Conservation (phyloP, 1,140 invertebrate species). For the Drosophila biarmipes region DNA sequence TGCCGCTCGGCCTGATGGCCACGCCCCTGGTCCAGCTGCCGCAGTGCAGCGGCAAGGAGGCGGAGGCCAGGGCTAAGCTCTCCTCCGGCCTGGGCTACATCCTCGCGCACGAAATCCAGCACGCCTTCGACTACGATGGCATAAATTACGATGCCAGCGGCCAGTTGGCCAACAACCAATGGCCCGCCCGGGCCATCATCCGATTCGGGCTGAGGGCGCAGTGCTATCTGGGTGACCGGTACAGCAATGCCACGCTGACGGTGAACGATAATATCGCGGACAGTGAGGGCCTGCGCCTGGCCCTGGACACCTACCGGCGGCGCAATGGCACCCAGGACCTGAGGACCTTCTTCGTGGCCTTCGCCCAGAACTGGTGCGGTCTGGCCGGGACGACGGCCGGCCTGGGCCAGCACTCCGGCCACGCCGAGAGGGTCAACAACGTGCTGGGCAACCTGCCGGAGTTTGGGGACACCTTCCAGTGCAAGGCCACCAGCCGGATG, state of each 20-base stretch:
- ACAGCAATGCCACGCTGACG: slow-evolving; percentile 59
- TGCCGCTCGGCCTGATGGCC: slow-evolving; percentile 70
- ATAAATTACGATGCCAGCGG: slow-evolving; percentile 74
- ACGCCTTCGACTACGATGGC: slow-evolving; percentile 79
- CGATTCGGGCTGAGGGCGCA: slow-evolving; percentile 53
- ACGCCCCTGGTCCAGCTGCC: slow-evolving; percentile 30
- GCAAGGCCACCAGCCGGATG: slow-evolving; percentile 57
- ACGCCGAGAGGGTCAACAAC: slow-evolving; percentile 74
- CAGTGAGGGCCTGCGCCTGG: slow-evolving; percentile 70
- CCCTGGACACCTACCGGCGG: slow-evolving; percentile 48
- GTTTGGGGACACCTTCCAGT: slow-evolving; percentile 63
- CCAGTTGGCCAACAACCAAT: slow-evolving; percentile 47
- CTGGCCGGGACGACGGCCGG: neutral
- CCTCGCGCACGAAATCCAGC: slow-evolving; percentile 72
- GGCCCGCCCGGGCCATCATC: slow-evolving; percentile 67
- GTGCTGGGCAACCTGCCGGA: slow-evolving; percentile 73
- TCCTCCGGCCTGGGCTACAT: slow-evolving; percentile 65
- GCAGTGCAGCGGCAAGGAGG: neutral
- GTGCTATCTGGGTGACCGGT: slow-evolving; percentile 62
- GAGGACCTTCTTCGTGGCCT: slow-evolving; percentile 67
- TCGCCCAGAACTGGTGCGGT: slow-evolving; percentile 79
- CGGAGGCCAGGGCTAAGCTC: slow-evolving; percentile 14
- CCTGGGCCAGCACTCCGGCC: slow-evolving; percentile 36
- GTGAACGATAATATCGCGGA: slow-evolving; percentile 81
- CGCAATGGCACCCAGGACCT: neutral